A percentile compares a stretch with the other conserved stretches of the same genome.
Conservation (phyloP, 2,888 invertebrate species). For the Acrobasis consociella region DNA sequence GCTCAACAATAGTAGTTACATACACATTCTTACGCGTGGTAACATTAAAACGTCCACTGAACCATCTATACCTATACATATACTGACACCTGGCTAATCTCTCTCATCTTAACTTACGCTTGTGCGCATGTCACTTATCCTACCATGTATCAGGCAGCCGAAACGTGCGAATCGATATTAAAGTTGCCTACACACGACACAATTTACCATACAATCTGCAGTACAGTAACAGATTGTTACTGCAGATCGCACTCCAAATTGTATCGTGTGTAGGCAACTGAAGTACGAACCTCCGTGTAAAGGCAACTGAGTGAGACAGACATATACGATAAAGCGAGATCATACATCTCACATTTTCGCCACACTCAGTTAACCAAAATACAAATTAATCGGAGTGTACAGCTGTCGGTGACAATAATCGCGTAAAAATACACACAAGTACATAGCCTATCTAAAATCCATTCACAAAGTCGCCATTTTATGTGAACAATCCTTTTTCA, state of each 20-base stretch:
- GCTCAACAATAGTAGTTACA: too few species aligned
- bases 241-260: too few species aligned
- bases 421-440: slow-evolving; percentile 15
- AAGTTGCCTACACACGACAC: too few species aligned
- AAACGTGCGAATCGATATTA: too few species aligned
- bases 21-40: too few species aligned
- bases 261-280: too few species aligned
- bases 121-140: neutral
- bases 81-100: neutral
- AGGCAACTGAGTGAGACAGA: neutral
- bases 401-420: neutral
- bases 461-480: neutral
- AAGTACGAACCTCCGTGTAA: neutral
- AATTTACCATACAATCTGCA: too few species aligned
- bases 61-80: neutral
- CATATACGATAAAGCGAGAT: neutral
- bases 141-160: too few species aligned
- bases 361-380: neutral
- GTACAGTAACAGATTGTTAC: too few species aligned
- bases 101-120: neutral
- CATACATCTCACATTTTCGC: neutral
- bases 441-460: slow-evolving; percentile 13
- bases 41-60: neutral
- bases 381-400: neutral
- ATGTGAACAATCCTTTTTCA: neutral